Evolutionary conservation across 1,140 invertebrate species (phyloP), one percentile per base, ranked within the genome.

Genomic region (Pteromalus puparum): DNA sequence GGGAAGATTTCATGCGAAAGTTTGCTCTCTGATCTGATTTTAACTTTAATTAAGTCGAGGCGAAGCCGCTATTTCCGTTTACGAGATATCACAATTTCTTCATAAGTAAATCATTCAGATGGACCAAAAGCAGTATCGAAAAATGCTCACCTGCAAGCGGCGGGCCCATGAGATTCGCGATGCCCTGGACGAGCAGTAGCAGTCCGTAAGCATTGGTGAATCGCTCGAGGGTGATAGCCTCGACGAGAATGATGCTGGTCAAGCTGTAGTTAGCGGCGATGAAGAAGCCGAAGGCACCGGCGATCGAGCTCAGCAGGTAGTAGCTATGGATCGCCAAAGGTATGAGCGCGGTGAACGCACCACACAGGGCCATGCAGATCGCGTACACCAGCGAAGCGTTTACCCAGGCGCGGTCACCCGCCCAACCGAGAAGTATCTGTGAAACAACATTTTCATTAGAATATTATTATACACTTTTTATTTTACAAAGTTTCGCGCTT

Each of bases 181-280:
- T 92, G 5, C 98, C 98, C 92, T 98, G 97, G 80, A 98, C 97
- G 5, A 98, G 93, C 78, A 98, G 92, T 53, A 98, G 91, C 82
- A 98, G 93, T 15, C 98, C 98, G 89, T 98, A 98, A 4, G 97
- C 97, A 89, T 97, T 97, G 1, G 97, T 97, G 89, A 99, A 98
- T 88, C 96, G 94, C 87, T 98, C 97, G 38, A 98, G 89, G 7
- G 97, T 96, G 82, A 97, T 97, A 86, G 97, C 92, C 89, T 98
- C 96, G 28, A 98, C 97, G 38, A 98, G 93, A 81, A 98, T 98
- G 86, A 97, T 97, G 86, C 96, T 97, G 13, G 97, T 97, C 4
- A 98, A 93, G 12, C 97, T 96, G 92, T 98, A 98, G 91, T 98
- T 98, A 15, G 97, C 97, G 7, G 97, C 97, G 87, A 98, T 97